Percentiles rank a stretch among this genome's conserved stretches.
These are phyloP conservation scores for Solea senegalensis DNA, from an alignment of 2,113 vertebrate genomes.

Conservation along the genomic window DNA sequence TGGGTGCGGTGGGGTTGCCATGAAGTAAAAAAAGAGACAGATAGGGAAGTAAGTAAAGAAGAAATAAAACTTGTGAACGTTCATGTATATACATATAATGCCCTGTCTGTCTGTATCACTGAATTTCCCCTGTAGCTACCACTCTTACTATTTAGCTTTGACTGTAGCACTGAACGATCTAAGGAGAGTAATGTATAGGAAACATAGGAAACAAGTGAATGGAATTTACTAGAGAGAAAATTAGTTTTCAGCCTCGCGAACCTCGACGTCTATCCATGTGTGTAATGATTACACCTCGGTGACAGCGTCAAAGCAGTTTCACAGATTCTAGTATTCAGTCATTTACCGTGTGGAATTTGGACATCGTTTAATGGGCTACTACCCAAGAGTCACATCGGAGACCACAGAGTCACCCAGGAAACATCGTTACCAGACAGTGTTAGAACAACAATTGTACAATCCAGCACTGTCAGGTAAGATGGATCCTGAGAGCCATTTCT, in stretches of 20 bases:
- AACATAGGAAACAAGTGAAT: constrained; percentile 22
- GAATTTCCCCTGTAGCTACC: not conserved
- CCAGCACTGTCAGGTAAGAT: constrained; percentile 99
- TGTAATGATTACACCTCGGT: no score
- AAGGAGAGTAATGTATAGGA: not conserved
- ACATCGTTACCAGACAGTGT: constrained; percentile 99
- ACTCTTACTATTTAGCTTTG: not conserved
- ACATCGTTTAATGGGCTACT: not conserved
- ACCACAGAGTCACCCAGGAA: constrained; percentile 86
- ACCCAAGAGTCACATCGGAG: constrained; percentile 6
- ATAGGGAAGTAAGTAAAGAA: constrained; percentile 45
- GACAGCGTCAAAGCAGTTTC: no score
- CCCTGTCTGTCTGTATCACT: constrained; percentile 8
- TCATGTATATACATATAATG: not conserved
- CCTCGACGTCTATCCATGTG: no score
- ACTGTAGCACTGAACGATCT: not conserved
- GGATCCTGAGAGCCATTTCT: constrained; percentile 88
- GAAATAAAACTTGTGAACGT: constrained; percentile 36
- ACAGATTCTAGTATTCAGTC: no score
- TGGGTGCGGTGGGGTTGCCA: constrained; percentile 70
- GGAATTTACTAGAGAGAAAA: constrained; percentile 7
- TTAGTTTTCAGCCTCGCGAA: no score
- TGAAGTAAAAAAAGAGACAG: constrained; percentile 34
- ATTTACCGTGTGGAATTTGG: no score
- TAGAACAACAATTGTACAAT: constrained; percentile 91